Evolutionary conservation across 1,140 invertebrate species (phyloP), one percentile per base, ranked within the genome.

Genomic region (Ridgeia piscesae): DNA sequence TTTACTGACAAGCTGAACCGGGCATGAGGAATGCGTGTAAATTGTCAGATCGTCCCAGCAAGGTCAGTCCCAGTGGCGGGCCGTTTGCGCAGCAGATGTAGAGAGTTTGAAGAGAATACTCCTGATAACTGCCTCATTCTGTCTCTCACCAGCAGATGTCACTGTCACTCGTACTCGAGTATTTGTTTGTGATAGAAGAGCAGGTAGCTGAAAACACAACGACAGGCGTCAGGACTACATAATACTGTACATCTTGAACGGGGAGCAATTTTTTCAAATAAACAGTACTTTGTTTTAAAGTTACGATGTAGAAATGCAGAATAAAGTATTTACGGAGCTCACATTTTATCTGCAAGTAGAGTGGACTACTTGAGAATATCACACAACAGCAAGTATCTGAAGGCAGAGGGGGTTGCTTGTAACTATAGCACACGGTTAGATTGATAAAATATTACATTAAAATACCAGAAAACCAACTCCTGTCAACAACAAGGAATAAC

Each of bases 141-240:
- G 11, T 21, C 58, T 77, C 27, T 4, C 27, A 77, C 58, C 58
- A 77, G 58, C 27, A 77, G 17, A 21, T 21, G 58, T 77, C 58
- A 21, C 58, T 27, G 58, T 77, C 58, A 96, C 94, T 97, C 97
- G 95, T 98, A 98, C 94, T 98, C 98, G 95, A 98, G 96, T 92
- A 98, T 97, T 95, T 98, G 98, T 96, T 98, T 99, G 96, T 99
- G 98, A 96, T 99, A 99, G 96, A 99, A 99, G 90, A 98, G 97
- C 91, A 99, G 97, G 96, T 99, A 98, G 93, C 98, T 98, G 97
- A 89, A 97, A 97, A 94, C 94, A 96, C 92, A 91, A 94, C 93
- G 93, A 89, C 14, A 34, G 35, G 33, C 33, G 34, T 90, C 14
- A n/a, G n/a, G n/a, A n/a, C 17, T 90, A 33, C 17, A 33, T 21